Percentiles rank a stretch among this genome's conserved stretches.
Conservation (phyloP, 1,140 invertebrate genomes). For the Nixonia krombeini region DNA sequence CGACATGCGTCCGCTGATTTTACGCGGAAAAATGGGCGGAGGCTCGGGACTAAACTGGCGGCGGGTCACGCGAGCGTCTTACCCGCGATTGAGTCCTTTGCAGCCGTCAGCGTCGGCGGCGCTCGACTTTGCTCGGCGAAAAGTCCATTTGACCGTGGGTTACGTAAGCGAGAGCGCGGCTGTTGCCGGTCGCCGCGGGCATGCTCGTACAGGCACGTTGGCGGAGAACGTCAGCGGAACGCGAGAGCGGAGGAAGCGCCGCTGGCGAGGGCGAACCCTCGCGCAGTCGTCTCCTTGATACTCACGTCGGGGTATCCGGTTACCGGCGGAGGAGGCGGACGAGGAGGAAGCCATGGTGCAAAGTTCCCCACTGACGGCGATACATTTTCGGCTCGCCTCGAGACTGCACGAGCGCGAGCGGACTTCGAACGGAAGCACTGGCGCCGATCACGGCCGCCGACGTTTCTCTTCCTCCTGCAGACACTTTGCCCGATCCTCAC, state of each 20-base stretch:
- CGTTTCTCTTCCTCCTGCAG: not conserved
- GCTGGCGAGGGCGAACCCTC: conserved; percentile 26
- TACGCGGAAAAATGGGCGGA: not conserved
- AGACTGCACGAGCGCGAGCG: not conserved
- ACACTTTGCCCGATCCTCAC: conserved; percentile 7
- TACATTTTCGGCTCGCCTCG: conserved; percentile 29
- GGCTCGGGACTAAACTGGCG: no score
- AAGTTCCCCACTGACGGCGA: conserved; percentile 19
- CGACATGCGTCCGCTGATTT: no score
- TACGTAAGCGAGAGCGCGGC: conserved; percentile 23
- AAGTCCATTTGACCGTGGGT: conserved; percentile 26
- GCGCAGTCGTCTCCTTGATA: conserved; percentile 31
- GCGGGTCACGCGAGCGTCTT: no score
- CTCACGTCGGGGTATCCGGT: conserved; percentile 38
- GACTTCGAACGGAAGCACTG: not conserved
- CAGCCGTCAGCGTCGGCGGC: no score
- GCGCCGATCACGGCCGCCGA: not conserved
- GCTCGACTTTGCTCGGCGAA: conserved; percentile 32
- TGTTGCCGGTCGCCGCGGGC: not conserved
- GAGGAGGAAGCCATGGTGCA: conserved; percentile 34
- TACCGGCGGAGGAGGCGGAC: no score
- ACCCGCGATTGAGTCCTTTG: no score
- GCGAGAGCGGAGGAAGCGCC: conserved; percentile 13
- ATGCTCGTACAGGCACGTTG: not conserved
- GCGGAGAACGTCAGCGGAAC: conserved; percentile 1